Evolutionary conservation across 1,140 invertebrate genomes (phyloP), one percentile per base, ranked within the genome.

Genomic region (Drosophila gunungcola): DNA sequence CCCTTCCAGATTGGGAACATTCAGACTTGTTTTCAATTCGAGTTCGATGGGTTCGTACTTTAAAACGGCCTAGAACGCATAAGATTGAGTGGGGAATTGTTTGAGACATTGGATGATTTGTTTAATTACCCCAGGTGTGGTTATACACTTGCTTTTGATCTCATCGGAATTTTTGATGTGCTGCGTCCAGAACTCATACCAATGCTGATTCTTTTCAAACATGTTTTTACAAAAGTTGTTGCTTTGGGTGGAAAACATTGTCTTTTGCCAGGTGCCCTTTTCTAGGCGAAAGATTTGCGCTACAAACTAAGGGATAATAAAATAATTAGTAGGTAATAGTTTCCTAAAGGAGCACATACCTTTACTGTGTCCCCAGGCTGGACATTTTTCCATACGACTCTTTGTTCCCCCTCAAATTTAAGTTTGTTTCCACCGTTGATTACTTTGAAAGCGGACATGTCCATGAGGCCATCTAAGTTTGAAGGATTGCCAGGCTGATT

Each of bases 201-300:
- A 64, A n/a, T 48, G 21, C 9, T 63, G 34, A 0, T 29, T 29
- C 29, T 53, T 57, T 2, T 73, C 36, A 9, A 57, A 74, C 16
- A 74, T 29, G 7, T 38, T 45, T 0, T 9, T 27, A 48, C 68
- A 75, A 38, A 75, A 42, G 25, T 75, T 53, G 9, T 25, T 60
- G 10, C 32, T 46, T 34, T 9, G 5, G 25, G 12, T 11, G n/a
- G 34, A 13, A 21, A 46, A 48, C 41, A 72, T 48, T 1, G 46
- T 39, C 27, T 61, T 61, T 9, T 62, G 39, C 56, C 70, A 73
- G 3, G 16, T 25, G 11, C 7, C 32, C n/a, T 42, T 29, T 3
- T 61, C 42, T n/a, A 6, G 3, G 1, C 13, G 42, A 36, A 38
- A 49, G 4, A 61, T 11, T 52, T 60, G 46, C 10, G 4, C 32